These are phyloP conservation scores for Trichosurus vulpecula DNA, from an alignment of 2,797 vertebrate species.

Conservation along the genomic window DNA sequence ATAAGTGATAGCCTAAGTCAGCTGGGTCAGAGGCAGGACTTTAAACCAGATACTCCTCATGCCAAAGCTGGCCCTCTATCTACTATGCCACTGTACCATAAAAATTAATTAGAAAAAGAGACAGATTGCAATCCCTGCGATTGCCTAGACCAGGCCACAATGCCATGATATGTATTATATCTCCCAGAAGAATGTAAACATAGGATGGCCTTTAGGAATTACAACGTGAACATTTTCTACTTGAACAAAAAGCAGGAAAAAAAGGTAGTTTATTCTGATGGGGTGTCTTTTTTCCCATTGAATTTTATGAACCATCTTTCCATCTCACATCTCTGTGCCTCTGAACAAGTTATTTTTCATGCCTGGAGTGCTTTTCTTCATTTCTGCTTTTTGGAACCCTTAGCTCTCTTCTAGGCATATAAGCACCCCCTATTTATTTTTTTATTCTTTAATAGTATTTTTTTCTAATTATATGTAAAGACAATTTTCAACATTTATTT, in stretches of 20 bases:
- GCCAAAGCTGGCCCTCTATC: background rate
- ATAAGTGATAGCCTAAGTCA: background rate
- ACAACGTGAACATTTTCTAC: background rate
- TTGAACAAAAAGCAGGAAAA: background rate
- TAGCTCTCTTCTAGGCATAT: background rate
- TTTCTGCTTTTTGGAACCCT: background rate
- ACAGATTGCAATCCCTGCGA: background rate
- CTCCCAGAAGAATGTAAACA: background rate
- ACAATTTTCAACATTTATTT: background rate
- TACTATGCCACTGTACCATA: background rate
- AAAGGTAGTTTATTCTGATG: background rate
- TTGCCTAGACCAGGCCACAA: background rate
- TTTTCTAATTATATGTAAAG: background rate
- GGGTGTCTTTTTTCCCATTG: background rate
- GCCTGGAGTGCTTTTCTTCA: background rate
- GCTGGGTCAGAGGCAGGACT: background rate
- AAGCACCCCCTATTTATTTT: background rate
- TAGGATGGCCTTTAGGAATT: background rate
- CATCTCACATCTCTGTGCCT: background rate
- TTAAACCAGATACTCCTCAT: background rate
- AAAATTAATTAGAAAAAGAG: background rate
- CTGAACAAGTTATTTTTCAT: background rate
- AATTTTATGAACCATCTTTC: background rate
- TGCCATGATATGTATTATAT: background rate
- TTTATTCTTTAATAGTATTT: background rate